A percentile compares a stretch with the other conserved stretches of the same genome.
phyloP scores from a whole-genome alignment of 2,113 vertebrate species.

The Chionodraco myersi region DNA sequence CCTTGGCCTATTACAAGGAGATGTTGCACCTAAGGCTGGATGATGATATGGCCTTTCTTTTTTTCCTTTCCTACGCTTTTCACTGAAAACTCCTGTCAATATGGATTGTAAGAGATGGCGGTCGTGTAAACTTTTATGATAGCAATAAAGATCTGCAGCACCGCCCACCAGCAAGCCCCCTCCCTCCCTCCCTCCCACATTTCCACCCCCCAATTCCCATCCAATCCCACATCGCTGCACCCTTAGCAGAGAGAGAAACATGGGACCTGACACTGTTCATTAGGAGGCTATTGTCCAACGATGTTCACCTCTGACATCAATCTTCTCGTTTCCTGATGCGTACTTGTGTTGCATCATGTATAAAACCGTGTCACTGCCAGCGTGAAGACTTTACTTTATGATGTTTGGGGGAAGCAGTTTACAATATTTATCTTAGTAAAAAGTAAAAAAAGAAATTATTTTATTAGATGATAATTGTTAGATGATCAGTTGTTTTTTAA shows the following conservation, averaged over 20 bases:
- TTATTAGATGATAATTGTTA: background rate
- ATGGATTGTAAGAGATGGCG: constrained; percentile 64
- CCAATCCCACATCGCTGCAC: constrained; percentile 11
- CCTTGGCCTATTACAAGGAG: constrained; percentile 82
- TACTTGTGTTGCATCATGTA: background rate
- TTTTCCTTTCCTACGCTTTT: constrained; percentile 21
- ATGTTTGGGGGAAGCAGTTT: background rate
- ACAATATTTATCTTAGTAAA: background rate
- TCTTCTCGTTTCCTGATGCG: constrained; percentile 24
- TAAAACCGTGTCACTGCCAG: constrained; percentile 12
- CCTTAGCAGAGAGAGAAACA: constrained; percentile 40
- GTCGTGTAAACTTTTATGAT: constrained; percentile 71
- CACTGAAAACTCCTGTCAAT: constrained; percentile 63
- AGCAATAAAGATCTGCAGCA: constrained; percentile 62
- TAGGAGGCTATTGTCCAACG: constrained; percentile 36
- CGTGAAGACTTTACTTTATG: background rate
- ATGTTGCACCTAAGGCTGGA: constrained; percentile 85
- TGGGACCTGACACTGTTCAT: constrained; percentile 45
- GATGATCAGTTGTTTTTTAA: no score
- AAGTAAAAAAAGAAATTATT: background rate
- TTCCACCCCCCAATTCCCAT: background rate
- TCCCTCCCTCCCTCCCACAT: no score
- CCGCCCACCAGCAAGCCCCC: background rate
- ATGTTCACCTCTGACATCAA: constrained; percentile 51
- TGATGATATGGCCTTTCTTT: constrained; percentile 53